Evolutionary conservation across 2,797 vertebrate species (phyloP), one percentile per base, ranked within the genome.

Genomic region (Chrosomus eos): DNA sequence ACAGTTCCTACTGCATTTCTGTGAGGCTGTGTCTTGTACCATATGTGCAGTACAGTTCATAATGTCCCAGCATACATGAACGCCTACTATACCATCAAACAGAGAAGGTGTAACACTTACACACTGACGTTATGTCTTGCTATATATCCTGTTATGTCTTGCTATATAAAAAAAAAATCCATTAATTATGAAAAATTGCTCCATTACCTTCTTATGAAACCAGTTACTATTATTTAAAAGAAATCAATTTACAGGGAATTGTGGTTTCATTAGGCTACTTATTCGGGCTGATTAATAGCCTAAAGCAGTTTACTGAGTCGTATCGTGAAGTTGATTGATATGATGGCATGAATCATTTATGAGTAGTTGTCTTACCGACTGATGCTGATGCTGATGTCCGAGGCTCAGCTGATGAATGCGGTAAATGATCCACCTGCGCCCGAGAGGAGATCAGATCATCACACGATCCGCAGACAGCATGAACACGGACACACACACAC

Each of bases 311-410:
- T 9, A 58, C 5, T 2, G 53, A 48, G 21, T 16, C 21, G 19
- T 21, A 33, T 71, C 18, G 18, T 74, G 2, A 40, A 53, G 58
- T 66, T 33, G 0, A 14, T 66, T 38, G 9, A 18, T 36, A 58
- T 28, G 31, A 26, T 60, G 6, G 14, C 23, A 45, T 45, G 31
- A 74, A 48, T 73, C 26, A 19, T 74, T 48, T 64, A 11, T 53
- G 38, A 83, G 76, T 26, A 68, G 45, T 48, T 70, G 58, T 82
- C 73, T 84, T 55, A 84, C 82, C 82, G 19, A 21, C 51, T n/a
- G 55, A 74, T 83, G 62, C 72, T 76, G 81, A 76, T 70, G 79
- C 79, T 53, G 78, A 36, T 76, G 1, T 38, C 18, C 45, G 72
- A 66, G 72, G 81, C 72, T 67, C 60, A 67, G 48, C 82, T 70